Base-by-base conservation (phyloP, 2,888 invertebrate species). In the Drosophila greeni region DNA sequence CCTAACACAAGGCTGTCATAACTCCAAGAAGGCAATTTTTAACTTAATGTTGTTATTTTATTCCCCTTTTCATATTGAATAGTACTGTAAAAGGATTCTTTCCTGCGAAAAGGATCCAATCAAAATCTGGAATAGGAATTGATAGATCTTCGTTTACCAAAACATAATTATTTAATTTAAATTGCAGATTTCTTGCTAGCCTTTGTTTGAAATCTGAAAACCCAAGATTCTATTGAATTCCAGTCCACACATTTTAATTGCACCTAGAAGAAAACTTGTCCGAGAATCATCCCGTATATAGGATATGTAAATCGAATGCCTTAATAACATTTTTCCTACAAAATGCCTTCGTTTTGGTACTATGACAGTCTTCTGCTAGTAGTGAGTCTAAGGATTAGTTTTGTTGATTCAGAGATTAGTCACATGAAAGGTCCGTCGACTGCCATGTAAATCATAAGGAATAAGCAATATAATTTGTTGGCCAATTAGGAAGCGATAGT, bases 401-500 rank as follows among this genome's bases (percentile, higher is more conserved):
- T 66, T 62, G 62, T 62, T 62, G 62, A 49, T 62, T 62, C 64
- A 62, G 62, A 62, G 62, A 62, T 62, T 66, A 66, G 66, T 66
- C 66, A 66, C 66, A 66, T 66, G 66, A 49, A 52, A 58, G 48
- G 68, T 67, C 59, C 59, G 18, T 43, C 33, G 67, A 68, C 67
- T 67, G 67, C 67, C 67, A 59, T 75, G 73, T 74, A 72, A 55
- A 64, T 52, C 66, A 58, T 76, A 79, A 76, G 70, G 67, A 69
- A 73, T 70, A 82, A 82, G 81, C 78, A 79, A 78, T 78, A 66
- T 52, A 70, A 70, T 48, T 72, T 79, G 81, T 79, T 82, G 64
- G 77, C 70, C 74, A 76, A 71, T 62, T 73, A 72, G 71, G 76
- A 59, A 61, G 59, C 72, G 70, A 59, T 52, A 64, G 39, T 64